Conservation (phyloP, 2,888 invertebrate species). For the Monochamus alternatus region DNA sequence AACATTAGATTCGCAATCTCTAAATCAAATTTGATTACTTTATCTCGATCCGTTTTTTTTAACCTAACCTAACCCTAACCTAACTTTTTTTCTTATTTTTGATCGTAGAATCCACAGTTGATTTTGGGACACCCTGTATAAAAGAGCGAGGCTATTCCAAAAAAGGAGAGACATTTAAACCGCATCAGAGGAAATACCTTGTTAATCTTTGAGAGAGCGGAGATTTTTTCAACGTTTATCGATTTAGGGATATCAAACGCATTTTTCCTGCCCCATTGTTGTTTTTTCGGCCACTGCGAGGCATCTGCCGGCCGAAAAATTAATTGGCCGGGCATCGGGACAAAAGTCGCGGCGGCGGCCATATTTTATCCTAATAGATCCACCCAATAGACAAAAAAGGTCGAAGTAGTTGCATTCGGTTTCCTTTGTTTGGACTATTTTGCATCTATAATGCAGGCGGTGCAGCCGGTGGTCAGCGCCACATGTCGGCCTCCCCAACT, state of each 20-base stretch:
- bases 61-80: too few relatives aligned
- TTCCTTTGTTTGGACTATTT: slow-evolving; percentile 46
- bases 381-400: slow-evolving; percentile 17
- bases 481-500: slow-evolving; percentile 54
- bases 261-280: not conserved
- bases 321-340: slow-evolving; percentile 25
- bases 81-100: too few relatives aligned
- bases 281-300: not conserved
- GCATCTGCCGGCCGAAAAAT: slow-evolving; percentile 24
- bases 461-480: slow-evolving; percentile 57
- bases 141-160: too few relatives aligned
- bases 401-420: slow-evolving; percentile 30
- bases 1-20: too few relatives aligned
- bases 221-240: not conserved
- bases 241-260: not conserved
- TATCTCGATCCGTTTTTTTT: too few relatives aligned
- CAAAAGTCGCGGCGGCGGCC: slow-evolving; percentile 1
- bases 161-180: too few relatives aligned
- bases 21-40: too few relatives aligned
- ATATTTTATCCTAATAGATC: slow-evolving; percentile 28
- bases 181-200: too few relatives aligned
- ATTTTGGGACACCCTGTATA: too few relatives aligned
- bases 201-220: too few relatives aligned
- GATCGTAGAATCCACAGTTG: too few relatives aligned
- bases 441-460: slow-evolving; percentile 52